These are phyloP conservation scores for Tineola bisselliella DNA, from an alignment of 2,888 invertebrate genomes.

Conservation along the genomic window DNA sequence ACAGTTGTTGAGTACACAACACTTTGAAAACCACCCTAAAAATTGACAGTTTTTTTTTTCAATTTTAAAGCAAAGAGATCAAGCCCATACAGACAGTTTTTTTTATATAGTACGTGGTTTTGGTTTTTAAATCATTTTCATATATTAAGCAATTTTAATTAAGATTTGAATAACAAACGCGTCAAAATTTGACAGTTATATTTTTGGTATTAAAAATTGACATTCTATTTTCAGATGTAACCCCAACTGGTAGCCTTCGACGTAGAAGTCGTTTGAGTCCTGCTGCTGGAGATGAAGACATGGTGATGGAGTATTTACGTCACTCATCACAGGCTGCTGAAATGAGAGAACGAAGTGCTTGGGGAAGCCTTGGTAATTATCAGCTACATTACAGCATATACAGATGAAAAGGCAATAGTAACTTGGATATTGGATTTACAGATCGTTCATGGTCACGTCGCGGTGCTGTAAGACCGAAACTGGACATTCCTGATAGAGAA, in stretches of 20 bases:
- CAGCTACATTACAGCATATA: too few relatives aligned
- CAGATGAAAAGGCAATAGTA: too few relatives aligned
- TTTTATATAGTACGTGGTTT: too few relatives aligned
- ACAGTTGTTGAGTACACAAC: too few relatives aligned
- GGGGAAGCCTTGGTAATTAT: slow-evolving; percentile 80
- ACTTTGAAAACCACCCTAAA: too few relatives aligned
- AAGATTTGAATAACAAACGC: too few relatives aligned
- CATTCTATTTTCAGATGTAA: slow-evolving; percentile 70
- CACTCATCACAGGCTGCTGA: slow-evolving; percentile 77
- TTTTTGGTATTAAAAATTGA: too few relatives aligned
- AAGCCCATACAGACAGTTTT: too few relatives aligned
- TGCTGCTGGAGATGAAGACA: slow-evolving; percentile 84
- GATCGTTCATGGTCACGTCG: slow-evolving; percentile 92
- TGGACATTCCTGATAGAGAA: slow-evolving; percentile 84
- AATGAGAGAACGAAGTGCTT: slow-evolving; percentile 79
- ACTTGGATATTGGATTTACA: slow-evolving; percentile 24
- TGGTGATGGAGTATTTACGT: slow-evolving; percentile 85
- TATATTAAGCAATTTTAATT: too few relatives aligned
- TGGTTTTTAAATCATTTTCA: too few relatives aligned
- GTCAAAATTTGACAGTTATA: too few relatives aligned
- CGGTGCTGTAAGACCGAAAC: slow-evolving; percentile 77
- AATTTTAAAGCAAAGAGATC: too few relatives aligned
- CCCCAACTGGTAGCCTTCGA: slow-evolving; percentile 88
- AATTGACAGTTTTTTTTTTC: neutral
- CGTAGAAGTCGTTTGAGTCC: slow-evolving; percentile 83